Conservation (phyloP, 2,888 invertebrate species). For the Drosophila merina region DNA sequence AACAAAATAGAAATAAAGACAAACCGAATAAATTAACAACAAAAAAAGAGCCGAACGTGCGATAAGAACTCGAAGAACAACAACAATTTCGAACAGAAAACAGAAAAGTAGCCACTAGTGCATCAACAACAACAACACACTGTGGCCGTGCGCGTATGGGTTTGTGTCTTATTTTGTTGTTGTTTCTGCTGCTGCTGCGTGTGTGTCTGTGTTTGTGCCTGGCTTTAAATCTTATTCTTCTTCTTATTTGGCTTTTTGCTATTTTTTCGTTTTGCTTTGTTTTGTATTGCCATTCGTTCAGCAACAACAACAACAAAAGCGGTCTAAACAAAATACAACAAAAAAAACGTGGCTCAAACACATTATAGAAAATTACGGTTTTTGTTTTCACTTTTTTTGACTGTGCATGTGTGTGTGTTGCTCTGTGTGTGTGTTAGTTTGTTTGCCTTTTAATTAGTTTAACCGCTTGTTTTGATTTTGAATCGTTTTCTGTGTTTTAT, state of each 20-base stretch:
- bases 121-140: neutral
- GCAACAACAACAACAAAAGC: neutral
- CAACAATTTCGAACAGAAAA: constrained; percentile 17
- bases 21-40: neutral
- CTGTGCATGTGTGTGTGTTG: constrained; percentile 23
- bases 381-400: constrained; percentile 46
- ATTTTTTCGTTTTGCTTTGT: neutral
- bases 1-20: neutral
- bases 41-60: constrained; percentile 54
- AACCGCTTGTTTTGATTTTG: constrained; percentile 60
- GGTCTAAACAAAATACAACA: neutral
- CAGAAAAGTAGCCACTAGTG: neutral
- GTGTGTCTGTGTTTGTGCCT: constrained; percentile 34
- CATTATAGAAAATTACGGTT: constrained; percentile 2
- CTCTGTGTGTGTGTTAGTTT: constrained; percentile 34
- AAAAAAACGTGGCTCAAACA: constrained; percentile 22
- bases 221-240: constrained; percentile 8
- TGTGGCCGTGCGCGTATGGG: neutral
- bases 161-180: constrained; percentile 7
- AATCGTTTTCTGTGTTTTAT: constrained; percentile 32
- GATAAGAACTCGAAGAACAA: constrained; percentile 57
- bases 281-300: neutral
- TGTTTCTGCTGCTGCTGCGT: constrained; percentile 5
- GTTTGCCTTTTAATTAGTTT: constrained; percentile 69
- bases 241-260: neutral